Evolutionary conservation across 2,113 vertebrate species (phyloP).

Genomic region (Hiodon alosoides): DNA sequence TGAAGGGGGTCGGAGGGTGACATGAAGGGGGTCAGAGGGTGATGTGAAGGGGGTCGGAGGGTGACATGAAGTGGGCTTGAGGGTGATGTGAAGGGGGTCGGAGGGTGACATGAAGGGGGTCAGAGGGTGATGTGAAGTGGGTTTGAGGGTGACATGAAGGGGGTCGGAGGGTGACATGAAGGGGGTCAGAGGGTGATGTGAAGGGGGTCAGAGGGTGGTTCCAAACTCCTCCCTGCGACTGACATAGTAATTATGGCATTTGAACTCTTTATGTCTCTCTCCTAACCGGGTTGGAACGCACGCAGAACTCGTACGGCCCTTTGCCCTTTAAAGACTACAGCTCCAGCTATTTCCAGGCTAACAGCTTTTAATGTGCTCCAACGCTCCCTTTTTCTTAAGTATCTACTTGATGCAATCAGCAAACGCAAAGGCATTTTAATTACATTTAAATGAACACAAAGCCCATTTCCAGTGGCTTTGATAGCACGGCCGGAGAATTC

Average conservation of each 20-base stretch:
- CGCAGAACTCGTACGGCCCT: conserved; percentile 47
- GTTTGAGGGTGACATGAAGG: conserved; percentile 54
- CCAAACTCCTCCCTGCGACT: conserved; percentile 55
- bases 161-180: background rate
- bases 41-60: too few species aligned
- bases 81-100: too few species aligned
- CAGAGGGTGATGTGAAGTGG: conserved; percentile 54
- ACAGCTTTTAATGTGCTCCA: background rate
- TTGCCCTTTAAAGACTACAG: conserved; percentile 19
- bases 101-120: too few species aligned
- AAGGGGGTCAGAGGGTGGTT: conserved; percentile 54
- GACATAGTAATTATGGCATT: conserved; percentile 67
- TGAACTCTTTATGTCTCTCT: conserved; percentile 64
- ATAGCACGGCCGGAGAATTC: background rate
- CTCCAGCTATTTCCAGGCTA: background rate
- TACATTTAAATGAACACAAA: conserved; percentile 14
- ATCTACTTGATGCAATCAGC: conserved; percentile 5
- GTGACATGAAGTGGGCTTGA: too few species aligned
- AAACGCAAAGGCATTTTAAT: conserved; percentile 12
- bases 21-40: too few species aligned
- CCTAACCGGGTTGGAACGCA: conserved; percentile 44
- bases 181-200: too few species aligned
- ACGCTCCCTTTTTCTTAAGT: background rate
- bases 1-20: too few species aligned
- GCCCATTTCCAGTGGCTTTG: conserved; percentile 3